Conservation (phyloP, 2,888 invertebrate genomes). For the Tinea trinotella region DNA sequence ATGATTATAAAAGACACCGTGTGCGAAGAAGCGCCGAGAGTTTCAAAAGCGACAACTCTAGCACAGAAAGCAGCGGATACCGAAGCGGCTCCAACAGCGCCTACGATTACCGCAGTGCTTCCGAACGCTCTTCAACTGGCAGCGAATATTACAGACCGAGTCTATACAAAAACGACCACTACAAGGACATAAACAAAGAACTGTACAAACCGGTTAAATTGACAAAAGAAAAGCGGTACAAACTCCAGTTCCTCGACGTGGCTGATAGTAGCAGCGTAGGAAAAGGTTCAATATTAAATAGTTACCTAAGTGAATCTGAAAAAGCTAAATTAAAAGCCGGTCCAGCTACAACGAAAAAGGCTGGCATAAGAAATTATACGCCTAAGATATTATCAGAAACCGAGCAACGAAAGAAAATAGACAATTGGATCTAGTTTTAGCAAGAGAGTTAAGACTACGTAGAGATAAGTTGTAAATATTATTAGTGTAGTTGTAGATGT, state of each 20-base stretch:
- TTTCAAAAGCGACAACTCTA: conserved; percentile 59
- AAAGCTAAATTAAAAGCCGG: conserved; percentile 58
- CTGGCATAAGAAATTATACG: conserved; percentile 79
- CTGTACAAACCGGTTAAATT: conserved; percentile 66
- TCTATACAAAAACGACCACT: conserved; percentile 65
- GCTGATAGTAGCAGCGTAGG: conserved; percentile 41
- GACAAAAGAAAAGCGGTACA: conserved; percentile 59
- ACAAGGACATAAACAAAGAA: conserved; percentile 61
- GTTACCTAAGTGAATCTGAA: conserved; percentile 51
- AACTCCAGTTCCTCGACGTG: conserved; percentile 53
- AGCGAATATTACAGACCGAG: conserved; percentile 61
- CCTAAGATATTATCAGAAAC: conserved; percentile 78
- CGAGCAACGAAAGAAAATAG: conserved; percentile 66
- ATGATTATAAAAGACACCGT: conserved; percentile 49
- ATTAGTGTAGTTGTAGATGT: conserved; percentile 60
- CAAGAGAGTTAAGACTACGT: conserved; percentile 49
- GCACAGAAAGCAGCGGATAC: conserved; percentile 62
- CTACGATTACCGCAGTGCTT: conserved; percentile 45
- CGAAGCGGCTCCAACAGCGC: conserved; percentile 55
- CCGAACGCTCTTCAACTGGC: conserved; percentile 46
- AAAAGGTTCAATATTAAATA: conserved; percentile 45
- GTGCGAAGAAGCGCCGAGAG: conserved; percentile 51
- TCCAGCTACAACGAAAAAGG: conserved; percentile 57
- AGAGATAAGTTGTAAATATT: conserved; percentile 63
- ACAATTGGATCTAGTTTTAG: conserved; percentile 80